Evolutionary conservation across 2,888 invertebrate genomes (phyloP).

Genomic region (Melolontha melolontha): DNA sequence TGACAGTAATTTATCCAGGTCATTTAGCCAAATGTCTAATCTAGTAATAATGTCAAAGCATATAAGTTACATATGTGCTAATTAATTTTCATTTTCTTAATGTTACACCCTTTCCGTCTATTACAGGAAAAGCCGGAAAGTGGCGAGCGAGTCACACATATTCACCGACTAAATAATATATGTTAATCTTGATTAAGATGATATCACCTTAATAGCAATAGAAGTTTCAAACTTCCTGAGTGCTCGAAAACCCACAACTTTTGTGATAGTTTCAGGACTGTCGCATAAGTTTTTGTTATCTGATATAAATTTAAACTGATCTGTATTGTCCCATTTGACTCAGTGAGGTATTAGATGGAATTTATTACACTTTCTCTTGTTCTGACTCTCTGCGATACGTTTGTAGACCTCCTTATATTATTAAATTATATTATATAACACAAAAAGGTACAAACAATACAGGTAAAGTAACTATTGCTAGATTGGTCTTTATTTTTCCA

Average conservation of each 20-base stretch:
- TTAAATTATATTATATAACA: too few species aligned
- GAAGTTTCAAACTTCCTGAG: constrained; percentile 32
- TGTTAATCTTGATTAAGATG: constrained; percentile 38
- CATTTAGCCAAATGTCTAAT: too few species aligned
- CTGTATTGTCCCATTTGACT: neutral
- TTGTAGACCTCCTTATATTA: too few species aligned
- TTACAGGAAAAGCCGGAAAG: constrained; percentile 17
- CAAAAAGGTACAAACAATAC: too few species aligned
- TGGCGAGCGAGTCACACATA: constrained; percentile 2
- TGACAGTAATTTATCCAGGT: too few species aligned
- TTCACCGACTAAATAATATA: constrained; percentile 26
- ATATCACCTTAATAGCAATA: constrained; percentile 34
- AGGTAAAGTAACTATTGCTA: too few species aligned
- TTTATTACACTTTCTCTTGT: too few species aligned
- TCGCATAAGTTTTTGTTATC: constrained; percentile 29
- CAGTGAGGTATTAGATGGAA: too few species aligned
- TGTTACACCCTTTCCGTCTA: constrained; percentile 9
- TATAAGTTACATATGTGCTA: constrained; percentile 15
- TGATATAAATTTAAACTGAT: constrained; percentile 26
- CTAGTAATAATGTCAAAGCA: too few species aligned
- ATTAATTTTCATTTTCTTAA: constrained; percentile 25
- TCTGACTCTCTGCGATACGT: too few species aligned
- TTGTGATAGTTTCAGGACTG: constrained; percentile 30
- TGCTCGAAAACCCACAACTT: constrained; percentile 27
- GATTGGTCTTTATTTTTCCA: too few species aligned